Evolutionary conservation across 2,797 vertebrate species (phyloP), one percentile per base, ranked within the genome.

Genomic region (Pelodytes ibericus): DNA sequence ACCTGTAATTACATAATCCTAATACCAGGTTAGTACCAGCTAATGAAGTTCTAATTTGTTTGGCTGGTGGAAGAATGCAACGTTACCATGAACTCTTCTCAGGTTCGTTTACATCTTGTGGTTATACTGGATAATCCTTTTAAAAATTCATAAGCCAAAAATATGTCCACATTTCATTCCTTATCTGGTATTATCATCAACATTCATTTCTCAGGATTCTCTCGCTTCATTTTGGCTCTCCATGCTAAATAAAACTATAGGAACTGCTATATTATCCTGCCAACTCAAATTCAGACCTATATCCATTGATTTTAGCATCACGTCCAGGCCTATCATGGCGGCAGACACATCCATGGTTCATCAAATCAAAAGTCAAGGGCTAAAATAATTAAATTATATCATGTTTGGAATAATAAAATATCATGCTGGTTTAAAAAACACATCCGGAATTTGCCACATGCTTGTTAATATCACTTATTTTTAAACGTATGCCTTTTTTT

Each of bases 111-210:
- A 36, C 51, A 57, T 57, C 26, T 58, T 74, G 72, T 59, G 72
- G 72, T 74, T 74, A 30, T 20, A 15, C 20, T 47, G 9, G 26
- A 60, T 60, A 41, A 60, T 60, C 24, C 33, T 47, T 47, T 7
- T 44, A 26, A 24, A 73, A 63, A 73, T 7, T n/a, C 39, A 15
- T 41, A 73, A 62, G 26, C 49, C 71, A 44, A 58, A 47, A 74
- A 74, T 58, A 31, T 59, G 16, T 74, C 53, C 22, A 20, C 5
- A 26, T 33, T 74, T 67, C 63, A 67, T 39, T 74, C 51, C 36
- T 67, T 74, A 65, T 74, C 72, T 74, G 72, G 62, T 67, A 67
- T 74, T 67, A 66, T 74, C 72, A 74, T 74, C 72, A 74, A 22
- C 63, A 67, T 59, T 68, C 53, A 59, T 33, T 67, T 75, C 72